Conservation (phyloP, 2,797 vertebrate species). For the Coregonus suidteri region DNA sequence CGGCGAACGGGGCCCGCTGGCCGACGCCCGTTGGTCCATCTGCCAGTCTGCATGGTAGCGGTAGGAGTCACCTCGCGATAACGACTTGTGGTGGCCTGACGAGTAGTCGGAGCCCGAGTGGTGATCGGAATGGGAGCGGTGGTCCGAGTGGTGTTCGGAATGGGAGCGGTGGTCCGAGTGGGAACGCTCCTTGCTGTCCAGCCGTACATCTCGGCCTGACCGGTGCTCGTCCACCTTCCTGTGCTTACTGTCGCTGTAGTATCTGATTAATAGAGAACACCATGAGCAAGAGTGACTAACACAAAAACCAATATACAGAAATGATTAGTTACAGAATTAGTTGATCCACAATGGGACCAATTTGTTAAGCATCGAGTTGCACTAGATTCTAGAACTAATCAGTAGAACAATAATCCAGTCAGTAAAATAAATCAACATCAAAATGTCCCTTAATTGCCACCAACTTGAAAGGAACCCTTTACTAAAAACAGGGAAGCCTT, state of each 20-base stretch:
- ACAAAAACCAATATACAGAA: neutral
- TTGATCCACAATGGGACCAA: neutral
- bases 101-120: slow-evolving; percentile 84
- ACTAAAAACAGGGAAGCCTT: no score
- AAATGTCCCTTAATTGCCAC: neutral
- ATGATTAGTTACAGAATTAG: neutral
- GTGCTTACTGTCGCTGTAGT: slow-evolving; percentile 88
- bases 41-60: slow-evolving; percentile 97
- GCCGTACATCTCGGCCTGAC: slow-evolving; percentile 83
- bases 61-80: slow-evolving; percentile 81
- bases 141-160: slow-evolving; percentile 80
- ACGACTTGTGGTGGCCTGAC: slow-evolving; percentile 85
- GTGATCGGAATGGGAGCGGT: slow-evolving; percentile 75
- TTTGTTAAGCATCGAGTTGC: neutral
- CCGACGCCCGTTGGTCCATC: slow-evolving; percentile 86
- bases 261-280: slow-evolving; percentile 50
- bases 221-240: slow-evolving; percentile 92
- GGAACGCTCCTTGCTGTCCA: slow-evolving; percentile 84
- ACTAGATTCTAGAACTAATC: neutral
- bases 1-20: slow-evolving; percentile 88
- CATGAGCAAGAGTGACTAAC: neutral
- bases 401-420: no score
- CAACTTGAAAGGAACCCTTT: neutral
- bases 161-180: slow-evolving; percentile 81
- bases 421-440: no score